These are phyloP conservation scores for Phataginus tricuspis DNA, from an alignment of 2,797 vertebrate genomes.

Conservation along the genomic window DNA sequence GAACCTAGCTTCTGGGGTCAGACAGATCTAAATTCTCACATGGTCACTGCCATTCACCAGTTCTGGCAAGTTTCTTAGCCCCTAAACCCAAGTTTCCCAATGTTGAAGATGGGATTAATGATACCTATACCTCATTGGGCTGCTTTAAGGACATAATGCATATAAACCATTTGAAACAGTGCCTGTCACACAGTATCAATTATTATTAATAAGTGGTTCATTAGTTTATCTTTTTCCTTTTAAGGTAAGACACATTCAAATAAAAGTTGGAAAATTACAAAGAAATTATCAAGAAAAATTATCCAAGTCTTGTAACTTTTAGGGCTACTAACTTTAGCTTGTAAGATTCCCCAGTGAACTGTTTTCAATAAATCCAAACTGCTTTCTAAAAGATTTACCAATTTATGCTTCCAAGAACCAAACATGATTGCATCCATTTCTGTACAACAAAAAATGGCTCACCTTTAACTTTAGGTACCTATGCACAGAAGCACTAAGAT, in stretches of 20 bases:
- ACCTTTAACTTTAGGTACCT: neutral
- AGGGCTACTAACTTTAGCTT: neutral
- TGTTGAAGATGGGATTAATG: neutral
- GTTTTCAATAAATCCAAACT: neutral
- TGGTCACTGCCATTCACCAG: neutral
- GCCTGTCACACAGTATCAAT: neutral
- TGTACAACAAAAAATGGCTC: neutral
- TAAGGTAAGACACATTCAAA: neutral
- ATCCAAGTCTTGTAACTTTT: neutral
- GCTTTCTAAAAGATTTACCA: constrained; percentile 19
- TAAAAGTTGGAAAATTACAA: constrained; percentile 14
- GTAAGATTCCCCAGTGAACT: neutral
- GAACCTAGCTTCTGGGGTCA: neutral
- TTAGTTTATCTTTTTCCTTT: neutral
- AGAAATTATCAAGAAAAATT: neutral
- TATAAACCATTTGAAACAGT: neutral
- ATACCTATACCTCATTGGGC: neutral
- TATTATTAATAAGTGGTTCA: neutral
- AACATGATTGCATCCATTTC: neutral
- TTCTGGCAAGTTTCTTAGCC: neutral
- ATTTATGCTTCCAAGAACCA: neutral
- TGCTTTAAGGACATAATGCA: neutral
- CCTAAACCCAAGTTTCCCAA: neutral
- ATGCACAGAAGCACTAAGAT: neutral
- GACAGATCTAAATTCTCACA: neutral